Base-by-base conservation (phyloP, 2,888 invertebrate species). In the Dryobota labecula region DNA sequence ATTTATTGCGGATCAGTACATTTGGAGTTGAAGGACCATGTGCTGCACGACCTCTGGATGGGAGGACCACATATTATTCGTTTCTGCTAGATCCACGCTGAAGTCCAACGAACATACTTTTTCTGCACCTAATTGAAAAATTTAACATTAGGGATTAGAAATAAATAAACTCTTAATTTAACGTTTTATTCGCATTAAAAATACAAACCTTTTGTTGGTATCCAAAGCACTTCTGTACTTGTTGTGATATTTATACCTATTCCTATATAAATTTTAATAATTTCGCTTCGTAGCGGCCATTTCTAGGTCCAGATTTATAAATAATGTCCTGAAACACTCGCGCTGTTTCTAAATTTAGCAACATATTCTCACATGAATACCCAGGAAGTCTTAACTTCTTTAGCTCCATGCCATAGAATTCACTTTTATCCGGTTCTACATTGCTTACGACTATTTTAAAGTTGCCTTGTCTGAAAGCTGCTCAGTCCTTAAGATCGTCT, bases 401-500 rank as follows among this genome's bases (percentile, higher is more conserved):
- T 20, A 90, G 80, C 24, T 90, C 85, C 30, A 79, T 78, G 7
- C 91, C 90, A 36, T 86, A 86, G 71, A 89, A 89, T 38, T 67
- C 73, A 73, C 90, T 89, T 20, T 73, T 73, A 13, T 81, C 69
- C 49, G 74, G 69, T 5, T 81, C 73, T 7, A 91, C 78, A 71
- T 90, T 83, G 11, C 92, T 92, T 1, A 93, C 58, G 3, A 93
- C 84, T 30, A 92, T 85, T 89, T 92, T 93, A 30, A 87, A 89
- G 71, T 92, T 90, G 6, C 88, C 89, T 73, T 90, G 87, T 86
- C 91, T 91, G 18, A 86, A 88, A 3, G 92, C 90, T 24, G 89
- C 90, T 92, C 93, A 96, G 20, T 93, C 93, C 8, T 89, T 87
- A 41, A 91, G 79, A 68, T 89, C 88, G 38, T 97, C 97, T 58